Evolutionary conservation across 2,888 invertebrate species (phyloP), one percentile per base, ranked within the genome.

Genomic region (Lepas anatifera): DNA sequence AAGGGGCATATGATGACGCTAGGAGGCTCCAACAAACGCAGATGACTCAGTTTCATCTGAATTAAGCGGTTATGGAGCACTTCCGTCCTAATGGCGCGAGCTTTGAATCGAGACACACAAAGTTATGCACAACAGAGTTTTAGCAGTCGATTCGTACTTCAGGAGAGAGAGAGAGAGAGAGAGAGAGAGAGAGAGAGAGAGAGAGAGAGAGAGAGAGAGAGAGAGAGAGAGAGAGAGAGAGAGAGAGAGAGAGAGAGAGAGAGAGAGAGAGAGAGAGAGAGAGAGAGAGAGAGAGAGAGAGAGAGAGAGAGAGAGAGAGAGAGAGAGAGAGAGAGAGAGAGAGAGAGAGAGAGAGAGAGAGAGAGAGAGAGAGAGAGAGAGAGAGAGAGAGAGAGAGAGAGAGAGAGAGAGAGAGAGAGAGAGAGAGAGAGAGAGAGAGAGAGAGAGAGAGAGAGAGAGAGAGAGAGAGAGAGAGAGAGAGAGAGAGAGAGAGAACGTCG

Each of bases 281-380:
- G 32, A 3, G 41, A 64, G n/a, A 39, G 69, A 64, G 64, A 35
- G 37, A 69, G 69, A 64, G 39, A 64, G 27, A 69, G 35, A n/a
- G 27, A 25, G 39, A 64, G 41, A 32, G n/a, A 32, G n/a, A n/a
- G n/a, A 32, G 68, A 35, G 35, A 35, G 35, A 68, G 68, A 68
- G 68, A 43, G 43, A 43, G 43, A 43, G 25, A 41, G 68, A 32
- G 41, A 11, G 27, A 11, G 8, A 41, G 27, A 43, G 3, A 37
- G 29, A 46, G n/a, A 37, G 29, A 43, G 29, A n/a, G 29, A 43
- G 29, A 46, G n/a, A 46, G 48, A 27, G 29, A 39, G 67, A 37
- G 67, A 37, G 22, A 37, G 32, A 37, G 67, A 35, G 46, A 68
- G 70, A 39, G 25, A 48, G 32, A 48, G 64, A 67, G 41, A 67